Evolutionary conservation across 1,140 invertebrate species (phyloP).

Genomic region (Platyscapa corneri): DNA sequence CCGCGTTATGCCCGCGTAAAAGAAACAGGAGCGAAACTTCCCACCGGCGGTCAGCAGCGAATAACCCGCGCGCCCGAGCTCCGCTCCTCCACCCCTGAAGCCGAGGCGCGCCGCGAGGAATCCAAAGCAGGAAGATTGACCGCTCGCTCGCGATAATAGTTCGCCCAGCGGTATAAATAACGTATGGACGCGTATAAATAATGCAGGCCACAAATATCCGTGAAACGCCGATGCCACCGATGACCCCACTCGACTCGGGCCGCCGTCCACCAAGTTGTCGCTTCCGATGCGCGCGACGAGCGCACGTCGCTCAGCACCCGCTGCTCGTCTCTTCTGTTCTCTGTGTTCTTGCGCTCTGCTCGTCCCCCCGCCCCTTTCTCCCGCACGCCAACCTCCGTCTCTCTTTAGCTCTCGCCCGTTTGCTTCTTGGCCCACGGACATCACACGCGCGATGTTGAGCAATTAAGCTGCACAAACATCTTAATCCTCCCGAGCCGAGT

Average conservation of each 20-base stretch:
- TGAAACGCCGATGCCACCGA: constrained; percentile 34
- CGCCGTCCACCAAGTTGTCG: neutral
- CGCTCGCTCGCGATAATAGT: constrained; percentile 16
- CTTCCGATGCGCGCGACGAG: neutral
- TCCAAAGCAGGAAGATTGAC: constrained; percentile 34
- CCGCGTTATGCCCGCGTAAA: neutral
- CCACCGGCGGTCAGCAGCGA: no score
- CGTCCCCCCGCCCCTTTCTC: neutral
- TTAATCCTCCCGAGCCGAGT: neutral
- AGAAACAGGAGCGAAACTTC: neutral
- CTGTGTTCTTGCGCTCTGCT: neutral
- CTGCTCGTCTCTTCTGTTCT: neutral
- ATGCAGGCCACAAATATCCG: constrained; percentile 38
- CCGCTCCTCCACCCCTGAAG: no score
- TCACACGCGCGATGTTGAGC: neutral
- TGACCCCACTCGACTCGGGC: constrained; percentile 22
- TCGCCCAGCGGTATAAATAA: constrained; percentile 36
- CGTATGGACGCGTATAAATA: constrained; percentile 36
- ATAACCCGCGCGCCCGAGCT: no score
- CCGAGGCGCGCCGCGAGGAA: neutral
- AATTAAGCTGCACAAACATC: neutral
- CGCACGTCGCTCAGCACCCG: neutral
- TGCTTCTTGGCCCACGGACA: neutral
- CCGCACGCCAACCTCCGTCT: neutral
- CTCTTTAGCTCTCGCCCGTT: neutral